These are phyloP conservation scores for Podilymbus podiceps DNA, from an alignment of 2,113 vertebrate species.

Conservation along the genomic window DNA sequence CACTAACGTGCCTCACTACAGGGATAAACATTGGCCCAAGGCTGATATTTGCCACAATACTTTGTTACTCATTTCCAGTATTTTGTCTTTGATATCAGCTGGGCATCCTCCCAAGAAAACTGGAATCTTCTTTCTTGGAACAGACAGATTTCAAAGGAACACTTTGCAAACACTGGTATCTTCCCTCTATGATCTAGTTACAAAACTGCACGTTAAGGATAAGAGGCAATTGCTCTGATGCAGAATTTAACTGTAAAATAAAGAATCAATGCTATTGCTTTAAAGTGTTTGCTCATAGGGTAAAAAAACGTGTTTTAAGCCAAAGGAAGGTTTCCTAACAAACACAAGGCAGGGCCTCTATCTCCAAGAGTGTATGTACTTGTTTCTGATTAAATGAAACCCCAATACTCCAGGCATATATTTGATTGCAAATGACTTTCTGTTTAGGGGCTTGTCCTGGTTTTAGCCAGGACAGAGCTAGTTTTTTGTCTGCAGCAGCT, in stretches of 20 bases:
- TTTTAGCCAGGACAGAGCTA: too few species aligned
- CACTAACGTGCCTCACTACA: fast-evolving
- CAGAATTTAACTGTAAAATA: background rate
- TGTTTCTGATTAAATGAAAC: background rate
- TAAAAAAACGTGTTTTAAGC: background rate
- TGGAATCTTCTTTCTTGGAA: background rate
- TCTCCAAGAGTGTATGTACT: background rate
- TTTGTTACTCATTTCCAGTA: background rate
- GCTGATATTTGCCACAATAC: background rate
- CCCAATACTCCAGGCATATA: background rate
- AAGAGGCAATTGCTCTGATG: background rate
- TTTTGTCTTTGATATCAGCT: background rate
- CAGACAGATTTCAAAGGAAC: background rate
- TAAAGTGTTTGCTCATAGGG: background rate
- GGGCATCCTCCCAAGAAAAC: background rate
- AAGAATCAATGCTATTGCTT: background rate
- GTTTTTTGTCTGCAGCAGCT: too few species aligned
- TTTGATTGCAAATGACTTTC: background rate
- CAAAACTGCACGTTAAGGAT: background rate
- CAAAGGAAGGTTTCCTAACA: background rate
- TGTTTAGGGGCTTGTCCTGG: too few species aligned
- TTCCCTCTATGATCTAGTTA: background rate
- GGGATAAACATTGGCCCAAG: background rate
- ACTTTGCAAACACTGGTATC: background rate
- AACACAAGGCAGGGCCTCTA: background rate